Conservation (phyloP, 2,113 vertebrate species). For the Psilopsiagon aurifrons region DNA sequence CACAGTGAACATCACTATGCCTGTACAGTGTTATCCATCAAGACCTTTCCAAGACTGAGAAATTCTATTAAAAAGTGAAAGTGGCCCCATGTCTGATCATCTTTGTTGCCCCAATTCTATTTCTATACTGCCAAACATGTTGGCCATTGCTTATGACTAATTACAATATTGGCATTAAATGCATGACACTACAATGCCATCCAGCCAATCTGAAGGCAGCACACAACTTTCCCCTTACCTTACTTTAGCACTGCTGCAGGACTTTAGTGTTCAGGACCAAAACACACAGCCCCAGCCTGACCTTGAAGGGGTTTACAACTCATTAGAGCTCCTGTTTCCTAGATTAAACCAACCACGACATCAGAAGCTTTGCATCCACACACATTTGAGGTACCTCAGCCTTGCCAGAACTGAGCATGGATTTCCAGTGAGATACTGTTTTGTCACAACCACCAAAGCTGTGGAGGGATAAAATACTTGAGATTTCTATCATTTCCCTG, state of each 20-base stretch:
- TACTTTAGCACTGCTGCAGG: neutral
- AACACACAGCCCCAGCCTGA: neutral
- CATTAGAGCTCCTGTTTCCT: neutral
- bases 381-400: neutral
- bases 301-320: neutral
- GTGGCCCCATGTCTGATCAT: neutral
- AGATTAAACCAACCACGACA: neutral
- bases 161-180: neutral
- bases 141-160: neutral
- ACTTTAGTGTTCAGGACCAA: neutral
- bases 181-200: rapidly evolving
- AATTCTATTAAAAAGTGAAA: neutral
- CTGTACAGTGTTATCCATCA: neutral
- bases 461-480: neutral
- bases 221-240: neutral
- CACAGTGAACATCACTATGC: neutral
- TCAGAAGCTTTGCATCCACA: neutral
- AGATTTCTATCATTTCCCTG: neutral
- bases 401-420: neutral
- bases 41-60: neutral
- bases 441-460: neutral
- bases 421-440: neutral
- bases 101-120: neutral
- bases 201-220: neutral
- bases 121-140: neutral